Conservation (phyloP, 2,888 invertebrate species). For the Steromphala cineraria region DNA sequence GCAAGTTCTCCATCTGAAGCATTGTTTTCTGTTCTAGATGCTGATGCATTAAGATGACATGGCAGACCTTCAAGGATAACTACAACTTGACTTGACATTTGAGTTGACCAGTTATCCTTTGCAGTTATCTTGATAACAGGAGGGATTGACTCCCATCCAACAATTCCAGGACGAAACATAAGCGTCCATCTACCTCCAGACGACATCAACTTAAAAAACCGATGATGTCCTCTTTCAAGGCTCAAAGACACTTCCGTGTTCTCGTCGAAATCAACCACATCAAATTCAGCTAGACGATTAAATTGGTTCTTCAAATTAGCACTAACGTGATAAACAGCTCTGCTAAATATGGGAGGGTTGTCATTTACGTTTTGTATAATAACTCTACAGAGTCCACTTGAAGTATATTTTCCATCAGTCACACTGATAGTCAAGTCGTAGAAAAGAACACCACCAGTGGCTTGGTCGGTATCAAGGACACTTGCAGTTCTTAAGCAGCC, state of each 20-base stretch:
- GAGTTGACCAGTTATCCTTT: background rate
- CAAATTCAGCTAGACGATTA: background rate
- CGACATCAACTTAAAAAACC: background rate
- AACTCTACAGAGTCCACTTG: background rate
- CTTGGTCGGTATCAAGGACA: background rate
- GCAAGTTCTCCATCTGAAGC: too few relatives aligned
- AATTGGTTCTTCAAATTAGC: background rate
- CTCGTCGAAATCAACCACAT: background rate
- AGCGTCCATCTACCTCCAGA: background rate
- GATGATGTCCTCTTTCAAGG: background rate
- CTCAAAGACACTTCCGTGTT: background rate
- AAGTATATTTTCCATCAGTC: background rate
- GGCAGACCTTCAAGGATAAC: background rate
- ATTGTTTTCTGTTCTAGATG: too few relatives aligned
- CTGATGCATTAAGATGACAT: background rate
- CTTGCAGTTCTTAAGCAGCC: background rate
- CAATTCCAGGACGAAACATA: background rate
- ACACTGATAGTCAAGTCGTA: background rate
- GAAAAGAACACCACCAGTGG: background rate
- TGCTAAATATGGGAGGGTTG: background rate
- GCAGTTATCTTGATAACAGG: background rate
- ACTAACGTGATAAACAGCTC: background rate
- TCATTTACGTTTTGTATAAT: background rate
- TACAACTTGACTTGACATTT: background rate
- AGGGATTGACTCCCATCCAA: background rate